A percentile compares a stretch with the other conserved stretches of the same genome.
Conservation (phyloP, 53 echinoderm and acorn worm genomes). For the Pentamera pediparva region DNA sequence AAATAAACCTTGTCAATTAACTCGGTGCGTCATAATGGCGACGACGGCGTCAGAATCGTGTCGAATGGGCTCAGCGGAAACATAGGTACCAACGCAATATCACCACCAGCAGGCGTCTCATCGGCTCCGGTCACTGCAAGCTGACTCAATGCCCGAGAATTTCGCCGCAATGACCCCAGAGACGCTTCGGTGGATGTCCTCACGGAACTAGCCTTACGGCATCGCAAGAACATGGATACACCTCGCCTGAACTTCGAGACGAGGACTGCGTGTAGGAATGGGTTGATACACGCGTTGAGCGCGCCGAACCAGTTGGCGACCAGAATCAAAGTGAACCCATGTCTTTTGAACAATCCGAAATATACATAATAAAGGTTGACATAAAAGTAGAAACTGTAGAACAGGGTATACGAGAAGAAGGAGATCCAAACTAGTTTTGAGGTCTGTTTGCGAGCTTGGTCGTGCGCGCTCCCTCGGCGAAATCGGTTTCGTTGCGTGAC, state of each 20-base stretch:
- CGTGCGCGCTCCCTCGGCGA: constrained; percentile 1
- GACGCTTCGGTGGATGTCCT: no score
- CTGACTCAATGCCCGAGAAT: no score
- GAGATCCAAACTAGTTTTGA: constrained; percentile 61
- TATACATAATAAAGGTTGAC: constrained; percentile 76
- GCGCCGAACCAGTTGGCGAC: constrained; percentile 80
- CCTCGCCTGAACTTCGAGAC: constrained; percentile 39
- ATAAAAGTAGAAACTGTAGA: constrained; percentile 86
- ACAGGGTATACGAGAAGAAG: constrained; percentile 61
- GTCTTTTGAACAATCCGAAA: constrained; percentile 54
- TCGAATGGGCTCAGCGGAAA: no score
- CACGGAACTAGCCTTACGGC: neutral
- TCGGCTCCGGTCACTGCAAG: no score
- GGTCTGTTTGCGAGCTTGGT: constrained; percentile 45
- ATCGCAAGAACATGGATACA: constrained; percentile 1
- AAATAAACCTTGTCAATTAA: no score
- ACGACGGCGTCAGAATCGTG: no score
- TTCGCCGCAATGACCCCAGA: no score
- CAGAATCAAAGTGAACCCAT: constrained; percentile 58
- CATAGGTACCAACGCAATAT: no score
- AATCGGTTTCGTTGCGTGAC: neutral
- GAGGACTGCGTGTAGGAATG: constrained; percentile 52
- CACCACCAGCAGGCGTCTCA: no score
- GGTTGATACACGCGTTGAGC: constrained; percentile 72
- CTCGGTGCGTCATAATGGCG: no score